A percentile compares a stretch with the other conserved stretches of the same genome.
Evolutionary conservation across 2,113 vertebrate species (phyloP).

Genomic region (Tragelaphus strepsiceros): DNA sequence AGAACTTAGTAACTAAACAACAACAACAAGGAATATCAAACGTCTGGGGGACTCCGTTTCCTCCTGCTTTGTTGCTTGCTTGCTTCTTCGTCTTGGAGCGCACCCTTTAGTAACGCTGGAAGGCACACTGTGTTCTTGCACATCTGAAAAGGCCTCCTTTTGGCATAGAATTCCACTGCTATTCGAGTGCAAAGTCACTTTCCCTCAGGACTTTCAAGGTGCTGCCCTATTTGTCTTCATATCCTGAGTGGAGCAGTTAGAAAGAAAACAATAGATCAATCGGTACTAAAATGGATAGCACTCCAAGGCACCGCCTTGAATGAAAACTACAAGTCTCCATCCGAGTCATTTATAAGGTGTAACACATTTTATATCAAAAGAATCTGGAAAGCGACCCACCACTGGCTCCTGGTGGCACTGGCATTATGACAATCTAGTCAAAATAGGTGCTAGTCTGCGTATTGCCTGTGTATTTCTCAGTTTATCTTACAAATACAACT

Average conservation of each 20-base stretch:
- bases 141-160: not conserved
- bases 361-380: not conserved
- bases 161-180: not conserved
- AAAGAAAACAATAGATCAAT: not conserved
- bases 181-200: not conserved
- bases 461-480: not conserved
- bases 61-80: not conserved
- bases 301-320: not conserved
- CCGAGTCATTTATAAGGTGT: not conserved
- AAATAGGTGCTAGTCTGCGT: accelerated
- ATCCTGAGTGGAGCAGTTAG: not conserved
- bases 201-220: not conserved
- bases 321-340: not conserved
- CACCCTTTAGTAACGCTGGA: not conserved
- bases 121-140: not conserved
- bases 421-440: not conserved
- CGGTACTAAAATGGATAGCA: not conserved
- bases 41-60: accelerated
- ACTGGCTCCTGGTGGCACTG: not conserved
- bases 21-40: not conserved
- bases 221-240: not conserved
- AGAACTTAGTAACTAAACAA: not conserved
- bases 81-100: not conserved
- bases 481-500: not conserved
- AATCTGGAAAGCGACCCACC: not conserved